phyloP scores from a whole-genome alignment of 2,888 invertebrate species.

The Phalera bucephala region DNA sequence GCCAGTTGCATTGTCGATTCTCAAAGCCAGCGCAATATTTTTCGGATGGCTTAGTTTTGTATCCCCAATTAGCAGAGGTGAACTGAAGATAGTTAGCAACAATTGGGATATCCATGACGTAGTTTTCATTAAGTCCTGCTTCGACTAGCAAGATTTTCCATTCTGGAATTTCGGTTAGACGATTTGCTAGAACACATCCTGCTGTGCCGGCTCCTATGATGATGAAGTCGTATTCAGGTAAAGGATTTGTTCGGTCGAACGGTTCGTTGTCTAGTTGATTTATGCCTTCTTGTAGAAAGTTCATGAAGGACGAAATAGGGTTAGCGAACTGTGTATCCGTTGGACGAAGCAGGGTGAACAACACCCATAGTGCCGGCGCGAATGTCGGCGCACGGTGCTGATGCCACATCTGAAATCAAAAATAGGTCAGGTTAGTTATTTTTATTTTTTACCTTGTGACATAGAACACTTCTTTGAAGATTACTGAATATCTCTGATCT shows the following conservation, averaged over 20 bases:
- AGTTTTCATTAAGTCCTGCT: slow-evolving; percentile 88
- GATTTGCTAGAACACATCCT: slow-evolving; percentile 89
- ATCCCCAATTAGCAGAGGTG: slow-evolving; percentile 90
- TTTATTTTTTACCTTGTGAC: no score
- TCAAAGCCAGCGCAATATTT: slow-evolving; percentile 89
- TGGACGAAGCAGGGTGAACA: slow-evolving; percentile 44
- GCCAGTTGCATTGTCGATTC: slow-evolving; percentile 89
- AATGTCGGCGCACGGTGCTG: slow-evolving; percentile 42
- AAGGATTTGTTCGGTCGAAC: slow-evolving; percentile 69
- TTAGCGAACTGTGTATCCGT: slow-evolving; percentile 53
- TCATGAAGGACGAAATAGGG: slow-evolving; percentile 75
- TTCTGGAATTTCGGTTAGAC: slow-evolving; percentile 86
- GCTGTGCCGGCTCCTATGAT: slow-evolving; percentile 92
- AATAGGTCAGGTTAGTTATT: not conserved
- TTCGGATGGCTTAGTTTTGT: slow-evolving; percentile 89
- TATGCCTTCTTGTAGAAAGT: slow-evolving; percentile 80
- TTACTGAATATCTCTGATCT: no score
- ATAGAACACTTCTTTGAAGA: no score
- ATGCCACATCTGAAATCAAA: slow-evolving; percentile 65
- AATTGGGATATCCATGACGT: slow-evolving; percentile 90
- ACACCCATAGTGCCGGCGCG: slow-evolving; percentile 48
- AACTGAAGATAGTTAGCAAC: slow-evolving; percentile 88
- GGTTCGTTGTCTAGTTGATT: slow-evolving; percentile 79
- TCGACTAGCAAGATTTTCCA: slow-evolving; percentile 88
- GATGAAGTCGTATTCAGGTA: slow-evolving; percentile 88